Conservation (phyloP, 2,888 invertebrate genomes). For the Tribolium freemani region DNA sequence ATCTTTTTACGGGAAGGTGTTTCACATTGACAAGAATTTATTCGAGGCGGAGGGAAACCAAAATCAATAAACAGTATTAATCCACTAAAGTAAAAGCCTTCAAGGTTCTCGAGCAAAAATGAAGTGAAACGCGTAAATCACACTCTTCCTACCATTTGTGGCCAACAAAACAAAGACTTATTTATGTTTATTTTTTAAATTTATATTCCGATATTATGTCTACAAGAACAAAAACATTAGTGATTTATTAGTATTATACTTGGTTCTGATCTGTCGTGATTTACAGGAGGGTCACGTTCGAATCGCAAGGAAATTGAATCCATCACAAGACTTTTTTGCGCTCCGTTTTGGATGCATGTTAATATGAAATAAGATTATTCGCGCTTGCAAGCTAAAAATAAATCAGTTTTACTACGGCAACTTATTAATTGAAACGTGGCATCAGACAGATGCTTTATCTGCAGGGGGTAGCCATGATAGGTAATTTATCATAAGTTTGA, state of each 20-base stretch:
- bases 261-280: slow-evolving; percentile 7
- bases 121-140: slow-evolving; percentile 27
- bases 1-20: not conserved
- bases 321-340: not conserved
- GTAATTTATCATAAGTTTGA: slow-evolving; percentile 21
- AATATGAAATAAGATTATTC: not conserved
- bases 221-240: slow-evolving; percentile 13
- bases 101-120: slow-evolving; percentile 25
- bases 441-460: slow-evolving; percentile 4
- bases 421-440: slow-evolving; percentile 14
- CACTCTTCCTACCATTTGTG: slow-evolving; percentile 9
- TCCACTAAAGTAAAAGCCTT: slow-evolving; percentile 18
- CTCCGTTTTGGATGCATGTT: not conserved
- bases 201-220: slow-evolving; percentile 15
- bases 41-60: not conserved
- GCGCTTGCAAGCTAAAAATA: not conserved
- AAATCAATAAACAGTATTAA: slow-evolving; percentile 22
- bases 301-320: not conserved
- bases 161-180: slow-evolving; percentile 18
- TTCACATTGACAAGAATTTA: slow-evolving; percentile 17
- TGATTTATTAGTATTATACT: slow-evolving; percentile 22
- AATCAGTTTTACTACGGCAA: slow-evolving; percentile 6
- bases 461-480: slow-evolving; percentile 11
- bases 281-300: not conserved
- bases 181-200: slow-evolving; percentile 34